Conservation (phyloP, 2,113 vertebrate genomes). For the Cariama cristata region DNA sequence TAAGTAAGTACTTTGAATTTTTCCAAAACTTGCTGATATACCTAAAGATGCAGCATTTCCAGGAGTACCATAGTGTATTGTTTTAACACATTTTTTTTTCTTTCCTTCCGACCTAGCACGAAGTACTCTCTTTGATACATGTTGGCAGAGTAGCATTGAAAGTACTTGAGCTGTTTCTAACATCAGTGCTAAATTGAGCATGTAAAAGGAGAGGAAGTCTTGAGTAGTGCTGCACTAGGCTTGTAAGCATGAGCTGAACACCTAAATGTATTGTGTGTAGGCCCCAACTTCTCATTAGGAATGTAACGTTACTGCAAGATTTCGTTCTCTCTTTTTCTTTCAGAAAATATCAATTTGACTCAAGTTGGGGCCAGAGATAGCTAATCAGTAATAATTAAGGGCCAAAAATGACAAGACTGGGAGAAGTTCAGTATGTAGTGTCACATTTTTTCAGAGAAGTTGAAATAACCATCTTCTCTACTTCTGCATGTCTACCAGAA, state of each 20-base stretch:
- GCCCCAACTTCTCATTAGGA: background rate
- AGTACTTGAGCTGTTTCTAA: background rate
- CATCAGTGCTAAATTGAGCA: background rate
- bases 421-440: background rate
- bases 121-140: background rate
- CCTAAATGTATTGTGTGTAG: background rate
- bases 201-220: background rate
- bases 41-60: background rate
- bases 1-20: background rate
- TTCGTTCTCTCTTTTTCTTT: background rate
- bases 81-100: background rate
- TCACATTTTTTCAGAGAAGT: background rate
- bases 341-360: background rate
- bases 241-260: background rate
- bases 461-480: background rate
- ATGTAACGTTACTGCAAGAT: background rate
- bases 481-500: background rate
- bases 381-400: background rate
- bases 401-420: background rate
- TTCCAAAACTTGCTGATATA: background rate
- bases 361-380: background rate
- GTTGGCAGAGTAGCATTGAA: background rate
- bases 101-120: background rate
- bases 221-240: background rate
- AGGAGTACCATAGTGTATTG: background rate